These are phyloP conservation scores for Drosophila ficusphila DNA, from an alignment of 1,140 invertebrate species.

Conservation along the genomic window DNA sequence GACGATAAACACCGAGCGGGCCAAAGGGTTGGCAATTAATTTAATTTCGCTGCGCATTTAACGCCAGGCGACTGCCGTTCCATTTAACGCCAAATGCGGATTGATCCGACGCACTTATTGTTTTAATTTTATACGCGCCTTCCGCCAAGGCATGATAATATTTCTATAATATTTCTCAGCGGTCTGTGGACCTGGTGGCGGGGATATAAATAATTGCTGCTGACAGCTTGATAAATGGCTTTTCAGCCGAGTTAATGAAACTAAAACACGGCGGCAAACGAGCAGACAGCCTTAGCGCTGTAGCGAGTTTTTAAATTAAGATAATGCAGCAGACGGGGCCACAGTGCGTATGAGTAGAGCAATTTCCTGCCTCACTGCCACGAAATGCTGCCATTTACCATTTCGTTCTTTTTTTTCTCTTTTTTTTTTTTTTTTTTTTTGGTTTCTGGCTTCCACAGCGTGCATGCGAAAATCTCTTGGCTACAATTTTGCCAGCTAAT, in stretches of 20 bases:
- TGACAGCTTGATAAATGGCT: slow-evolving; percentile 79
- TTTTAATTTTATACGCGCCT: too few species aligned
- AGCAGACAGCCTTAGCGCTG: slow-evolving; percentile 19
- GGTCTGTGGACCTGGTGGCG: background rate
- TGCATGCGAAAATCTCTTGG: slow-evolving; percentile 62
- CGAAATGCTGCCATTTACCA: slow-evolving; percentile 32
- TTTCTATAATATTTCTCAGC: slow-evolving; percentile 60
- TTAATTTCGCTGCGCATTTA: slow-evolving; percentile 57
- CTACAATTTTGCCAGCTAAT: slow-evolving; percentile 72
- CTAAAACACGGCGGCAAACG: slow-evolving; percentile 68
- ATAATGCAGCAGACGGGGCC: slow-evolving; percentile 59
- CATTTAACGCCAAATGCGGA: slow-evolving; percentile 43
- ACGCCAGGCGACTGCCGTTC: slow-evolving; percentile 49
- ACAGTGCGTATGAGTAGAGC: slow-evolving; percentile 76
- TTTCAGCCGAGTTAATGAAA: slow-evolving; percentile 76
- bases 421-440: background rate
- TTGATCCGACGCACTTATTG: slow-evolving; percentile 29
- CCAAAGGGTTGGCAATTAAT: slow-evolving; percentile 57
- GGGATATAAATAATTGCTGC: slow-evolving; percentile 72
- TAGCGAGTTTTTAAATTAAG: slow-evolving; percentile 71
- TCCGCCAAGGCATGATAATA: slow-evolving; percentile 43
- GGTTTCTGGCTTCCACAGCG: background rate
- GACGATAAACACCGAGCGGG: slow-evolving; percentile 32
- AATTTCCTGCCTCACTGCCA: slow-evolving; percentile 65
- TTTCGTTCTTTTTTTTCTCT: background rate